These are phyloP conservation scores for silkworm (Bombyx mori) DNA, from an alignment of 1,140 invertebrate genomes.

Conservation along the genomic window ASM3026992v2 NC_085109.1:9752501-9753000, in stretches of 20 bases:
- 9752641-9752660: slow-evolving; percentile 47
- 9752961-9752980: too few relatives aligned
- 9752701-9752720: slow-evolving; percentile 26
- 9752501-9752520: slow-evolving; percentile 48
- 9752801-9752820: too few relatives aligned
- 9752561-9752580: slow-evolving; percentile 45
- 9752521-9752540: slow-evolving; percentile 57
- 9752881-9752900: too few relatives aligned
- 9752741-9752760: slow-evolving; percentile 49
- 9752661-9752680: slow-evolving; percentile 66
- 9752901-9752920: too few relatives aligned
- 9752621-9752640: slow-evolving; percentile 43
- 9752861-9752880: too few relatives aligned
- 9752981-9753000: too few relatives aligned
- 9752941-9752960: too few relatives aligned
- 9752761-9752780: too few relatives aligned
- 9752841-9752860: too few relatives aligned
- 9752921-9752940: too few relatives aligned
- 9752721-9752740: slow-evolving; percentile 16
- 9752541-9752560: slow-evolving; percentile 53
- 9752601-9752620: slow-evolving; percentile 61
- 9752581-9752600: slow-evolving; percentile 40
- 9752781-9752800: too few relatives aligned
- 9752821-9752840: too few relatives aligned
- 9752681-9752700: slow-evolving; percentile 50